Conservation (phyloP, 2,797 vertebrate genomes). For the Pseudomugil gertrudae region DNA sequence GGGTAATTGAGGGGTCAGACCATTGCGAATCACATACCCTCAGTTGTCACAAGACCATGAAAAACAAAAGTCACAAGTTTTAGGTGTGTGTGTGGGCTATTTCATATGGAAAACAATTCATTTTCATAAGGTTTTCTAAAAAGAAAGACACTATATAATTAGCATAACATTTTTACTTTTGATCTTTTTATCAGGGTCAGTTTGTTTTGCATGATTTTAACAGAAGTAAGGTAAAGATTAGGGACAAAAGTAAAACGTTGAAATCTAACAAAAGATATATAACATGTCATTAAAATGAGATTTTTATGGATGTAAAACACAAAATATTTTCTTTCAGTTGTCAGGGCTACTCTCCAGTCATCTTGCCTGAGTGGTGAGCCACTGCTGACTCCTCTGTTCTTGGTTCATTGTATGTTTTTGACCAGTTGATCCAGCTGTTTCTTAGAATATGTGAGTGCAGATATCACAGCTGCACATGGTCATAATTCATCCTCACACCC, state of each 20-base stretch:
- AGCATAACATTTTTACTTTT: not conserved
- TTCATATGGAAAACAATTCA: conserved; percentile 9
- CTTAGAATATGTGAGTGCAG: not conserved
- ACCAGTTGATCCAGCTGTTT: not conserved
- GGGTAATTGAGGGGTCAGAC: conserved; percentile 41
- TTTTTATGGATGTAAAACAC: not conserved
- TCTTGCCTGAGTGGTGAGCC: not conserved
- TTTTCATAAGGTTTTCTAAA: not conserved
- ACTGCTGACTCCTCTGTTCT: not conserved
- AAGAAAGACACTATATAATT: not conserved
- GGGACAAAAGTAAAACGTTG: not conserved
- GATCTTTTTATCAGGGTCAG: not conserved
- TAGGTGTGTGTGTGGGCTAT: conserved; percentile 2
- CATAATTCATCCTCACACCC: not conserved
- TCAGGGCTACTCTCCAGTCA: not conserved
- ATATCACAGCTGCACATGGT: not conserved
- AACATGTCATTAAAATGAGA: not conserved
- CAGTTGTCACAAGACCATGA: conserved; percentile 51
- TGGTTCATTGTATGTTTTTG: not conserved
- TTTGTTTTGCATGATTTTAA: not conserved
- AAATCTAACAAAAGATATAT: not conserved
- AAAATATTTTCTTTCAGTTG: not conserved
- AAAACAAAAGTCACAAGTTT: conserved; percentile 53
- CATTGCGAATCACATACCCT: conserved; percentile 35
- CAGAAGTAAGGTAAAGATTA: not conserved